Evolutionary conservation across 2,113 vertebrate genomes (phyloP), one percentile per base, ranked within the genome.

Genomic region (Siphamia tubifer): DNA sequence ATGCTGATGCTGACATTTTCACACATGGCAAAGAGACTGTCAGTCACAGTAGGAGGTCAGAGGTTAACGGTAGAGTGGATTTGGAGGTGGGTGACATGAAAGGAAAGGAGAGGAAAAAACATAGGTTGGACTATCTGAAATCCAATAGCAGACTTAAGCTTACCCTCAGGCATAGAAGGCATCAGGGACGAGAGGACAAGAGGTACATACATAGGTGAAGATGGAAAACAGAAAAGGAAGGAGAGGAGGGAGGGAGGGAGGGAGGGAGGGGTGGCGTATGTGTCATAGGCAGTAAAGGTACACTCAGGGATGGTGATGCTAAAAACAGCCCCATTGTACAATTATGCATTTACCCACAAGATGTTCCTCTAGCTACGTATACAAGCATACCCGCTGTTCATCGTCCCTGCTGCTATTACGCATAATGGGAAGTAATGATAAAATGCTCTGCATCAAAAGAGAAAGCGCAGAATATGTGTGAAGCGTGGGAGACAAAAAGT

Each of bases 391-490:
- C 62, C 6, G 4, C 57, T 42, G 38, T 31, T 52, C 25, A 57
- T 60, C 44, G 25, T 32, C 44, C 28, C 42, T 42, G 65, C 38
- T 76, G 82, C 62, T 63, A 65, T 84, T 84, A 75, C 36, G 56
- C 31, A 42, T 85, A 77, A 85, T 84, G 74, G 82, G 24, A 71
- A 77, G 68, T 77, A 68, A 81, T 80, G 78, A 84, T 73, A 69
- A 82, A 81, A 82, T 71, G 23, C 56, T 54, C 32, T 30, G 38
- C 48, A 64, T 76, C 67, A 72, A 79, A 85, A 80, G 75, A 72
- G 74, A 68, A 57, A 44, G 51, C 42, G 68, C 19, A 76, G 75
- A 83, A 63, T 66, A 77, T 72, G 62, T 68, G 78, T 60, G 70
- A 76, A 74, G 76, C 42, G 76, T 79, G 74, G 78, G 70, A 72